A percentile compares a stretch with the other conserved stretches of the same genome.
phyloP scores from a whole-genome alignment of 1,140 invertebrate species.

The Pomacea maculata region DNA sequence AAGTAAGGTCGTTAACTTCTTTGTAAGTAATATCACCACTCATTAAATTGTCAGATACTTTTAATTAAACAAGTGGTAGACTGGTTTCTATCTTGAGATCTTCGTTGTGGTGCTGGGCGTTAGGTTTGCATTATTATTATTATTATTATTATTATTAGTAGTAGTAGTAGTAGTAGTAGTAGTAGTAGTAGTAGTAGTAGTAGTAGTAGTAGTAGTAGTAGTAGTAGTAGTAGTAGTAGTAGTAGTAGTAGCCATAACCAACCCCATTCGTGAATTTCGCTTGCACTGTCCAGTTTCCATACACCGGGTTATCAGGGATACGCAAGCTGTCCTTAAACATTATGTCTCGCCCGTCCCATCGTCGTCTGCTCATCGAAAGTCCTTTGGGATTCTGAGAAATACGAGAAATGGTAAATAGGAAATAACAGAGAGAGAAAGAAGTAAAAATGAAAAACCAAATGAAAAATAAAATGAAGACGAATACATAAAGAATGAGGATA shows the following conservation, averaged over 20 bases:
- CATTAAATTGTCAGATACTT: too few species aligned
- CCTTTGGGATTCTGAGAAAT: slow-evolving; percentile 33
- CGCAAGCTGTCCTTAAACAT: slow-evolving; percentile 29
- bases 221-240: too few species aligned
- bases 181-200: too few species aligned
- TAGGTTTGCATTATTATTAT: too few species aligned
- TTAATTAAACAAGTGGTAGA: too few species aligned
- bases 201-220: too few species aligned
- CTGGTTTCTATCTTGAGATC: too few species aligned
- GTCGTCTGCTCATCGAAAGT: slow-evolving; percentile 29
- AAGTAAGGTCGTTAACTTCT: too few species aligned
- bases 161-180: too few species aligned
- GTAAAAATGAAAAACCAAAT: background rate
- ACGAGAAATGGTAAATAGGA: background rate
- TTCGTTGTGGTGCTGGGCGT: too few species aligned
- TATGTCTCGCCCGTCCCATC: slow-evolving; percentile 21
- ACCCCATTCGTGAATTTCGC: slow-evolving; percentile 42
- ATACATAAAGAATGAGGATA: background rate
- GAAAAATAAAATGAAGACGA: background rate
- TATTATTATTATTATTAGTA: too few species aligned
- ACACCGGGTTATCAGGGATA: slow-evolving; percentile 38
- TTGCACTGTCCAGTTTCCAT: slow-evolving; percentile 50
- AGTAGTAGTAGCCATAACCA: slow-evolving; percentile 13
- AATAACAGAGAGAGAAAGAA: background rate
- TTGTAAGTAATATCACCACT: too few species aligned